These are phyloP conservation scores for Anthrax anthrax DNA, from an alignment of 2,888 invertebrate genomes.

Conservation along the genomic window DNA sequence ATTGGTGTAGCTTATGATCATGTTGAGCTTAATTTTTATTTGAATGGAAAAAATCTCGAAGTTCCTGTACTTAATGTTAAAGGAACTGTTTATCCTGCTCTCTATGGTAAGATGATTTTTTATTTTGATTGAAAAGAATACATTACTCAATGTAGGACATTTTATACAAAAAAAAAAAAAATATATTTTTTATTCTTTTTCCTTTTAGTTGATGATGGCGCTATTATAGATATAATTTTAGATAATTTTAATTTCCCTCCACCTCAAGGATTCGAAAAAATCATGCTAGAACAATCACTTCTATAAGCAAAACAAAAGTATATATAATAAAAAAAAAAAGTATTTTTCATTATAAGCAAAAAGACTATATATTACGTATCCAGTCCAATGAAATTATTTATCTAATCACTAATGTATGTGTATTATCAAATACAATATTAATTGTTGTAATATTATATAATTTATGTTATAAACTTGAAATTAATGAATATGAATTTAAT, in stretches of 20 bases:
- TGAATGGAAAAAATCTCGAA: constrained; percentile 81
- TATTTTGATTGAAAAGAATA: neutral
- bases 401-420: too few relatives aligned
- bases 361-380: too few relatives aligned
- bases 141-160: neutral
- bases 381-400: too few relatives aligned
- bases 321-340: too few relatives aligned
- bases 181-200: constrained; percentile 7
- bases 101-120: constrained; percentile 58
- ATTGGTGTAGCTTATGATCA: constrained; percentile 93
- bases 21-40: constrained; percentile 84
- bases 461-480: too few relatives aligned
- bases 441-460: too few relatives aligned
- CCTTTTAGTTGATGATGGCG: constrained; percentile 87
- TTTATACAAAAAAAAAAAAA: neutral
- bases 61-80: constrained; percentile 75
- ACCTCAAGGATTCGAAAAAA: constrained; percentile 81
- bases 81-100: constrained; percentile 79
- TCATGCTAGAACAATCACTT: constrained; percentile 92
- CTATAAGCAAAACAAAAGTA: constrained; percentile 41
- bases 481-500: too few relatives aligned
- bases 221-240: constrained; percentile 88
- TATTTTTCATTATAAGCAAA: too few relatives aligned
- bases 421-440: too few relatives aligned
- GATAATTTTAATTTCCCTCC: constrained; percentile 75